Evolutionary conservation across 2,113 vertebrate species (phyloP), one percentile per base, ranked within the genome.

Genomic region (Procavia capensis): DNA sequence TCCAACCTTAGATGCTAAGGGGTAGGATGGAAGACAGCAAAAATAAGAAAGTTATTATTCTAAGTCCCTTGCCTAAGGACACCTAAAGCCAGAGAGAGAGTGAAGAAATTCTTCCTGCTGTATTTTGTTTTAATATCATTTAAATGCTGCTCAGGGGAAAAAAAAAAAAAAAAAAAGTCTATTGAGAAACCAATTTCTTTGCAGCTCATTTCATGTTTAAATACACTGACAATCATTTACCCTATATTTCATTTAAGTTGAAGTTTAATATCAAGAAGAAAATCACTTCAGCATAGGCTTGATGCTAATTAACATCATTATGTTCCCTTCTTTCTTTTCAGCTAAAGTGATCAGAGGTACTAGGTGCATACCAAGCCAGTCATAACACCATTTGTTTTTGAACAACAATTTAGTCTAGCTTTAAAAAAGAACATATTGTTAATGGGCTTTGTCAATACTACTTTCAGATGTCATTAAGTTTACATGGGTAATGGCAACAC

Each of bases 401-500:
- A 97, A 95, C 43, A 97, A 95, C 88, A 95, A 86, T 96, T 97
- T 96, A 61, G 74, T 78, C 47, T 64, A 85, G 90, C 27, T 97
- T 97, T 98, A 91, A 97, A 96, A 94, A 96, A 95, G 89, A 98
- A 96, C 96, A 97, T 98, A 97, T 97, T 98, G 97, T 86, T 98
- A 98, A 98, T 96, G 95, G 95, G 47, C 45, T 97, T 96, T 95
- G 79, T 82, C 96, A 96, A n/a, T 50, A 75, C 72, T 81, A 41
- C 94, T 98, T 97, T 98, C 89, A 31, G 82, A 95, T 95, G 70
- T 95, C 95, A 80, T 98, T 97, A 98, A 90, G 93, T 97, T 98
- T 97, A 97, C 63, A 94, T 93, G 92, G 91, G 75, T 97, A 97
- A 95, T 70, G 61, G 95, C 66, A 91, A 79, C 81, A 64, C 78